phyloP scores from a whole-genome alignment of 92 coral and sea anemone species.

The Actinernus sp. region DNA sequence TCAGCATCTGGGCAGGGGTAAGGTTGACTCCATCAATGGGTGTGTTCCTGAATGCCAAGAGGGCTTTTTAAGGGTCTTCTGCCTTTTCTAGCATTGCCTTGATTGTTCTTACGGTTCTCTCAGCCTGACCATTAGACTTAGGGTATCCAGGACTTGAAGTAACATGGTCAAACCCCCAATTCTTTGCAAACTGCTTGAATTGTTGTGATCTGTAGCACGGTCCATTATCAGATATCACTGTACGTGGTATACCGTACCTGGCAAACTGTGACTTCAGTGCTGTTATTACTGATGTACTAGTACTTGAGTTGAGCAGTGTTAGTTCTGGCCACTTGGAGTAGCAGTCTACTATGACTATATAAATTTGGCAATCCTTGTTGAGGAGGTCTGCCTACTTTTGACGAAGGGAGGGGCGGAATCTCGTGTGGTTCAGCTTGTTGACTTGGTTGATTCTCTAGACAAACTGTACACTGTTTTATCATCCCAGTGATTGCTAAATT shows the following conservation, averaged over 20 bases:
- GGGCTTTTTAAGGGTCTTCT: slow-evolving; percentile 25
- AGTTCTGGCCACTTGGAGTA: slow-evolving; percentile 48
- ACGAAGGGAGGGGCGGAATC: slow-evolving; percentile 28
- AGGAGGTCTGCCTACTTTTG: slow-evolving; percentile 13
- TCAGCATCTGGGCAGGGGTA: slow-evolving; percentile 29
- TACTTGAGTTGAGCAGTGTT: slow-evolving; percentile 18
- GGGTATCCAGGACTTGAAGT: slow-evolving; percentile 31
- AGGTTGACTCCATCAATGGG: slow-evolving; percentile 10
- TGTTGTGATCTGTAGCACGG: slow-evolving; percentile 23
- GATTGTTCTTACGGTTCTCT: slow-evolving; percentile 17
- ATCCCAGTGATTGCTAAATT: slow-evolving; percentile 41
- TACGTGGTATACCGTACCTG: slow-evolving; percentile 26
- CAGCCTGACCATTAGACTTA: slow-evolving; percentile 33
- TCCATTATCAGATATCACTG: slow-evolving; percentile 40
- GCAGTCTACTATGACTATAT: slow-evolving; percentile 29
- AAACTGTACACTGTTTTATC: slow-evolving; percentile 38
- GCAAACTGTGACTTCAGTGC: slow-evolving; percentile 42
- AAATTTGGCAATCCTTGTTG: slow-evolving; percentile 25
- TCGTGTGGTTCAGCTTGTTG: slow-evolving; percentile 63
- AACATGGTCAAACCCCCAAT: slow-evolving; percentile 22
- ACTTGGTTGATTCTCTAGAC: slow-evolving; percentile 42
- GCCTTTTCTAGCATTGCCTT: slow-evolving; percentile 28
- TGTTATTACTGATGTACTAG: slow-evolving; percentile 46
- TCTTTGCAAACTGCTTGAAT: slow-evolving; percentile 36
- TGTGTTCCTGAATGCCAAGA: slow-evolving; percentile 16